Conservation (phyloP, 2,113 vertebrate species). For the Axis porcinus region DNA sequence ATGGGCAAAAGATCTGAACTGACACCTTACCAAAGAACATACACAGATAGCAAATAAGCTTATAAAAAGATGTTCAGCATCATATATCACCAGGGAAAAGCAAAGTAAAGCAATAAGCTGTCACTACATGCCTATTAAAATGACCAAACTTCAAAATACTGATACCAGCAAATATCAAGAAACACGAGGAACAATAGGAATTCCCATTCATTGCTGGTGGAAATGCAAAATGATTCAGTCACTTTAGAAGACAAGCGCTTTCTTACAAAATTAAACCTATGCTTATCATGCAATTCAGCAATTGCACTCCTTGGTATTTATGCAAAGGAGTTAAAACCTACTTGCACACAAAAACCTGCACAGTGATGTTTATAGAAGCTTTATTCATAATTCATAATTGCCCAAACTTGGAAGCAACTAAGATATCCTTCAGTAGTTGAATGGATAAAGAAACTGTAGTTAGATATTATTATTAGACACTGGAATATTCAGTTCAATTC, state of each 20-base stretch:
- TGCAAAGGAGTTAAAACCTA: not conserved
- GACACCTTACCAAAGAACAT: not conserved
- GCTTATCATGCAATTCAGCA: not conserved
- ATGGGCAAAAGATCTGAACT: not conserved
- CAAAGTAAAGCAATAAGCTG: not conserved
- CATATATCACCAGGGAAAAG: not conserved
- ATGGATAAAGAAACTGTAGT: not conserved
- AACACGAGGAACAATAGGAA: not conserved
- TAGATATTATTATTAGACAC: not conserved
- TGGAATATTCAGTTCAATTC: no score
- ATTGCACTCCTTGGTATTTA: not conserved
- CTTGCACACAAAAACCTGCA: not conserved
- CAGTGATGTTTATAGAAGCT: not conserved
- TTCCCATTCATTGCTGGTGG: not conserved
- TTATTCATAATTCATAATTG: not conserved
- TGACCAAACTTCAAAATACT: not conserved
- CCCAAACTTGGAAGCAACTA: not conserved
- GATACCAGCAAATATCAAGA: not conserved
- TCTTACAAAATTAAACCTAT: not conserved
- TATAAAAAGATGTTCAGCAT: not conserved
- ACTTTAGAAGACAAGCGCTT: not conserved
- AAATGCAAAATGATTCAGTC: not conserved
- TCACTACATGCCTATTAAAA: not conserved
- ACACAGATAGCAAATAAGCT: not conserved
- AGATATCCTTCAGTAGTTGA: not conserved